Percentiles rank a stretch among this genome's conserved stretches.
These are phyloP conservation scores for Crotalus horridus DNA, from an alignment of 2,113 vertebrate species.

Conservation along the genomic window DNA sequence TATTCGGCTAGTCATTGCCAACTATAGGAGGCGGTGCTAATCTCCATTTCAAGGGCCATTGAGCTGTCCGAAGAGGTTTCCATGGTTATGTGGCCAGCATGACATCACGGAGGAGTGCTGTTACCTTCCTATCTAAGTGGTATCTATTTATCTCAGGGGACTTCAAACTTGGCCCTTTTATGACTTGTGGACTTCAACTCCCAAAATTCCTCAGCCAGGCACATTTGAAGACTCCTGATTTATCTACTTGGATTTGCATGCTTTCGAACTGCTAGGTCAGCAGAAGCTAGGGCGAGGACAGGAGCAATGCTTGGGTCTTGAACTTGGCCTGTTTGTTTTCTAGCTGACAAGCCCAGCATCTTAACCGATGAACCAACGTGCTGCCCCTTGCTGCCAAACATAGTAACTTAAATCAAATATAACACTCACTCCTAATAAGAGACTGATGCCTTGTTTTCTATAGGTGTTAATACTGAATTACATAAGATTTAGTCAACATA, in stretches of 20 bases:
- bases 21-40: background rate
- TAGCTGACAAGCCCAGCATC: background rate
- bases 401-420: background rate
- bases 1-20: too few species aligned
- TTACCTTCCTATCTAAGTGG: background rate
- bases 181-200: too few species aligned
- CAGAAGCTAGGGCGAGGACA: background rate
- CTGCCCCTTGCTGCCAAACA: background rate
- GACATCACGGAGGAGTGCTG: background rate
- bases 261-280: background rate
- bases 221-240: background rate
- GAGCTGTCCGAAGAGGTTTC: background rate
- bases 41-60: background rate
- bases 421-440: background rate
- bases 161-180: too few species aligned
- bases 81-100: background rate
- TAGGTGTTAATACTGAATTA: background rate
- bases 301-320: background rate
- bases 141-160: background rate
- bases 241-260: background rate
- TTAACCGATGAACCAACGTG: background rate
- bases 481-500: background rate
- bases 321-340: background rate
- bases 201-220: too few species aligned
- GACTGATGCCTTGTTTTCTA: background rate